Percentiles rank a stretch among this genome's conserved stretches.
Evolutionary conservation across 1,140 invertebrate species (phyloP).

Genomic region (Cephus cinctus): DNA sequence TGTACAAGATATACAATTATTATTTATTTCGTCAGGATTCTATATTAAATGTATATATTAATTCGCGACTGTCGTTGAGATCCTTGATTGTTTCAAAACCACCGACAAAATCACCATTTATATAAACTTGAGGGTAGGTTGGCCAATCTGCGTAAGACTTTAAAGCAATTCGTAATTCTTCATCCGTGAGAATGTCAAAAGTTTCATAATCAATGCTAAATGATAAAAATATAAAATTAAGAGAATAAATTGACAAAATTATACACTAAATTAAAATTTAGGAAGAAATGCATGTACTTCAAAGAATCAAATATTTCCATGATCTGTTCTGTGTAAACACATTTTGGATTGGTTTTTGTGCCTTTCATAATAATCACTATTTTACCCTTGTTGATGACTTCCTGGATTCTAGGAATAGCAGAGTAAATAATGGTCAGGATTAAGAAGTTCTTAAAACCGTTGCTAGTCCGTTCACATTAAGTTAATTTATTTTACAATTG

Average conservation of each 20-base stretch:
- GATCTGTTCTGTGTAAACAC: conserved; percentile 85
- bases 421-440: no score
- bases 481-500: no score
- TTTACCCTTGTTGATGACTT: conserved; percentile 73
- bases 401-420: conserved; percentile 65
- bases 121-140: conserved; percentile 89
- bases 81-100: conserved; percentile 93
- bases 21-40: no score
- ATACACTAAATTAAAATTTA: not conserved
- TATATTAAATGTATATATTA: conserved; percentile 48
- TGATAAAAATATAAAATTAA: conserved; percentile 20
- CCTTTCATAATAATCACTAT: conserved; percentile 97
- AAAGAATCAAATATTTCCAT: conserved; percentile 74
- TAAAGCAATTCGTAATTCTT: conserved; percentile 85
- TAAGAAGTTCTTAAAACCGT: no score
- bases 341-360: conserved; percentile 71
- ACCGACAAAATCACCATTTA: conserved; percentile 88
- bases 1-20: no score
- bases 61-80: conserved; percentile 59
- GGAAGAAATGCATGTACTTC: conserved; percentile 48
- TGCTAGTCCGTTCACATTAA: no score
- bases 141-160: conserved; percentile 92
- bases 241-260: not conserved
- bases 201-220: conserved; percentile 75
- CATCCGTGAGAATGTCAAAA: conserved; percentile 87